Conservation (phyloP, 2,113 vertebrate species). For the pig (Sus scrofa) region DNA sequence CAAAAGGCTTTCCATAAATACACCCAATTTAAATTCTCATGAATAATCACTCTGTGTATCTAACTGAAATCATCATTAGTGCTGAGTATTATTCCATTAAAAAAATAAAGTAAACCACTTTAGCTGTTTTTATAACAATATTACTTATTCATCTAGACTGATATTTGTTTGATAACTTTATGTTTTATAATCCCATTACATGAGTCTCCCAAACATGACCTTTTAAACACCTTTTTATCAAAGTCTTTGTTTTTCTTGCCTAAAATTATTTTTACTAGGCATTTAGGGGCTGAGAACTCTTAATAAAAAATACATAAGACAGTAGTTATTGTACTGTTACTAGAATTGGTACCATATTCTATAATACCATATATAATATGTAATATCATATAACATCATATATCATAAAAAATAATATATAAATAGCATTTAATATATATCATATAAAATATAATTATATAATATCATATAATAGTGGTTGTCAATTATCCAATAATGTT, state of each 20-base stretch:
- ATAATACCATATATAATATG: no score
- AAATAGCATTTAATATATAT: no score
- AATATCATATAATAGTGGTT: neutral
- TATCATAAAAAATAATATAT: no score
- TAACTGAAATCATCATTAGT: neutral
- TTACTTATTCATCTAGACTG: neutral
- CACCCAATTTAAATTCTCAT: neutral
- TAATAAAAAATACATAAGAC: neutral
- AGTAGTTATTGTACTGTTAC: neutral
- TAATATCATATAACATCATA: no score
- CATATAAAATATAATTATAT: no score
- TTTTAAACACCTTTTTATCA: neutral
- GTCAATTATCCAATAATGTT: neutral
- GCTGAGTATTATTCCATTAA: neutral
- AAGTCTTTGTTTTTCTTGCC: neutral
- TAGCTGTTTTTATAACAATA: neutral
- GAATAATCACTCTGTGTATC: neutral
- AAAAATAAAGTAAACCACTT: neutral
- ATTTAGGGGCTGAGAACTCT: neutral
- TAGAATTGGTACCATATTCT: neutral
- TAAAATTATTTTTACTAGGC: slow-evolving; percentile 22
- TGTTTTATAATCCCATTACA: neutral
- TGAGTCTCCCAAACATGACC: neutral
- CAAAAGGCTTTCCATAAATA: neutral
- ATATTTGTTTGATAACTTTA: neutral